Evolutionary conservation across 2,888 invertebrate species (phyloP).

Genomic region (Tortricodes alternella): DNA sequence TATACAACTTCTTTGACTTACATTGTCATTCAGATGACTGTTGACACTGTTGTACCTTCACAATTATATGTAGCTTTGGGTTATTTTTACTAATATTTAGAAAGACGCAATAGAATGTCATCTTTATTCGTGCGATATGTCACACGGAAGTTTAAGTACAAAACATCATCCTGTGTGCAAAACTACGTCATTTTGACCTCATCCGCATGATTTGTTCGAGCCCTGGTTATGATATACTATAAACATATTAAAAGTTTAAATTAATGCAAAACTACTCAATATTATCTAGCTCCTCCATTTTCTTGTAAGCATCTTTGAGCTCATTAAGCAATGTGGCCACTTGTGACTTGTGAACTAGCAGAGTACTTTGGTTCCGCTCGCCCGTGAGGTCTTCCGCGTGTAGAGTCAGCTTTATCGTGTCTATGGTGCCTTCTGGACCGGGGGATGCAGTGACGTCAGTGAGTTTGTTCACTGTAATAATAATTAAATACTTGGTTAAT

Average conservation of each 20-base stretch:
- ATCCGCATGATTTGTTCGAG: no score
- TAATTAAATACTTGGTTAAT: background rate
- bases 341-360: slow-evolving; percentile 61
- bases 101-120: no score
- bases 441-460: slow-evolving; percentile 52
- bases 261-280: slow-evolving; percentile 1
- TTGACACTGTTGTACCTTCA: no score
- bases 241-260: no score
- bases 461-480: slow-evolving; percentile 68
- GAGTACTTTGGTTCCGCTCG: slow-evolving; percentile 51
- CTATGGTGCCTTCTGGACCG: slow-evolving; percentile 60
- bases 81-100: no score
- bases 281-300: slow-evolving; percentile 60
- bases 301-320: slow-evolving; percentile 58
- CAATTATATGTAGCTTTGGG: no score
- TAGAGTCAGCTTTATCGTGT: slow-evolving; percentile 57
- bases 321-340: slow-evolving; percentile 54
- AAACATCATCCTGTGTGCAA: no score
- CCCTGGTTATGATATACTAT: background rate
- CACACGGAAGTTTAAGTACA: no score
- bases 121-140: no score
- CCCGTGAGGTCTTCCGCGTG: slow-evolving; percentile 59
- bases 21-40: no score
- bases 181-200: no score
- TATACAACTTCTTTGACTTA: no score